phyloP scores from a whole-genome alignment of 2,888 invertebrate genomes.

The Leptogaster cylindrica region DNA sequence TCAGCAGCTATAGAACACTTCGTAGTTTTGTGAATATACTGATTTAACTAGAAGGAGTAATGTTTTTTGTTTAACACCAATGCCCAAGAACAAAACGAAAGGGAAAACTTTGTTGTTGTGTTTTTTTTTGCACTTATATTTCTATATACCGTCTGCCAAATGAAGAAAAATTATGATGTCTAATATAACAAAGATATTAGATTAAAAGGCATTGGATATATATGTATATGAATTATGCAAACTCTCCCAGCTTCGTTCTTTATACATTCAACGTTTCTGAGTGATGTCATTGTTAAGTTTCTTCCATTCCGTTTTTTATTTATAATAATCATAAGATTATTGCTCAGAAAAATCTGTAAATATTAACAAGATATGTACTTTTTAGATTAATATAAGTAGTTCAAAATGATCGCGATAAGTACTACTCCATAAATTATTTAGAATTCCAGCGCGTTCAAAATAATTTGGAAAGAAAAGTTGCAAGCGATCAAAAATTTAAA shows the following conservation, averaged over 20 bases:
- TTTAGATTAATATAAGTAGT: conserved; percentile 3
- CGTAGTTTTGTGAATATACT: background rate
- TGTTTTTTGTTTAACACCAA: conserved; percentile 23
- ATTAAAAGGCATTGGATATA: conserved; percentile 39
- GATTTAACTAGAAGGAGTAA: conserved; percentile 2
- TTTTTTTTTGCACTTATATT: conserved; percentile 9
- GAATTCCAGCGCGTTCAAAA: conserved; percentile 34
- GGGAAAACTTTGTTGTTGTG: background rate
- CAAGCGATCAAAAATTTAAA: no score
- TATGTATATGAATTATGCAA: conserved; percentile 30
- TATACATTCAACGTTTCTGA: no score
- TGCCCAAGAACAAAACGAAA: conserved; percentile 8
- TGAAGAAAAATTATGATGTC: conserved; percentile 9
- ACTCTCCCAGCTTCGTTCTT: background rate
- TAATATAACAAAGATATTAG: conserved; percentile 25
- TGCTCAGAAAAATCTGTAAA: conserved; percentile 7
- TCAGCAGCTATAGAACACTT: conserved; percentile 16
- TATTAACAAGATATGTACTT: conserved; percentile 13
- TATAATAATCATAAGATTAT: background rate
- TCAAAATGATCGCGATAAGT: conserved; percentile 27
- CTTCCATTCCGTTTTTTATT: background rate
- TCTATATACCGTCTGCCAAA: conserved; percentile 39
- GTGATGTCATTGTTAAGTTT: background rate
- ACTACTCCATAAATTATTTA: conserved; percentile 3
- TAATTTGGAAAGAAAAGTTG: conserved; percentile 12